Evolutionary conservation across 23 tunicate species (phyloP), one percentile per base, ranked within the genome.

Genomic region (Ascidia mentula): DNA sequence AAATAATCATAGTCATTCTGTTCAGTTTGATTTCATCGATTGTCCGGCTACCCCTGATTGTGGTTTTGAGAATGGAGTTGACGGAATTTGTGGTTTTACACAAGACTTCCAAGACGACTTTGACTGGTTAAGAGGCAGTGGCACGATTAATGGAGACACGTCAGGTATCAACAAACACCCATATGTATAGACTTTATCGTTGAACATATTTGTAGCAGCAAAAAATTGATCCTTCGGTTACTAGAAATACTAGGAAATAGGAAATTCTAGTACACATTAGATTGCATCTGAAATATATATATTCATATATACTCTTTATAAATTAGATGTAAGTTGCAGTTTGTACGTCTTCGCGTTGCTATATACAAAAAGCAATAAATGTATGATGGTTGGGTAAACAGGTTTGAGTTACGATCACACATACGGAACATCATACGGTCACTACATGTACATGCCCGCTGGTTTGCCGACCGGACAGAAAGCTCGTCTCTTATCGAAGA

Each of bases 21-120:
- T 53, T 22, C 74, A 88, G 86, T 93, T 93, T 77, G 86, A 72
- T 39, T 46, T 36, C 37, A 89, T 89, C 12, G 32, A 30, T 15
- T 93, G 98, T 37, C 98, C 98, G 13, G 77, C 98, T 34, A 81
- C 98, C 22, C 89, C 84, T 0, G 90, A 93, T 78, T 93, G 98
- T 81, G 94, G 91, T 12, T 93, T 93, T 77, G 98, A 93, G 76
- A 85, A 88, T 76, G 98, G 87, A 38, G 89, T 79, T 40, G 89
- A 71, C 6, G 90, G 90, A 37, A 32, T 65, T 5, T 93, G 98
- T 59, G 92, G 91, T 33, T 93, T 75, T 78, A 84, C 77, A 46
- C 84, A 88, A 42, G 98, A 93, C 60, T 75, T 37, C 38, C 72
- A 82, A 13, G 93, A 81, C 35, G 74, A 84, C 35, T 93, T 93